Evolutionary conservation across 1,140 invertebrate genomes (phyloP), one percentile per base, ranked within the genome.

Genomic region (Phymorhynchus buccinoides): DNA sequence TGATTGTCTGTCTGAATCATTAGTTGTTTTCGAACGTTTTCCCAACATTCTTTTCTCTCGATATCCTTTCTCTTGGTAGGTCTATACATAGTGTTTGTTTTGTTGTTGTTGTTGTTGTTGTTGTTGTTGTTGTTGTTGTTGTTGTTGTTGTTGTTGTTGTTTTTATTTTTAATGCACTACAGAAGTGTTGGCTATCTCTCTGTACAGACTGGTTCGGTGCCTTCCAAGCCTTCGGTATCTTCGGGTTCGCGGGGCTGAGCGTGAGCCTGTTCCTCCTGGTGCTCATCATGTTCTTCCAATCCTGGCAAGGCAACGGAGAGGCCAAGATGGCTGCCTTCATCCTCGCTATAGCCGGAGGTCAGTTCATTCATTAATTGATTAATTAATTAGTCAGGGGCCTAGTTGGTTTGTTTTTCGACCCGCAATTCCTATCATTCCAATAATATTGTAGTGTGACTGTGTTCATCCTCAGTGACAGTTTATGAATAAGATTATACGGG

Each of bases 191-290:
- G n/a, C 16, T 32, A 3, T 30, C 1, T 44, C 41, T 80, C 6
- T n/a, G 66, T 71, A n/a, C 81, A 86, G 85, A 83, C 18, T 86
- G 85, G 85, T 83, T 32, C 35, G 80, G 22, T 9, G 81, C 73
- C 22, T 52, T 83, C 7, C 85, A 86, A 62, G 85, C 85, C 1
- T 83, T 83, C 41, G 80, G 71, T 14, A 86, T 62, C 32, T 84
- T 86, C 39, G 85, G 80, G n/a, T 86, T 86, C 56, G 73, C 84
- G 14, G 68, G 81, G 1, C 82, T 86, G 44, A 86, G 83, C 44
- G 75, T 86, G 9, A 73, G 39, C 9, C 48, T 86, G 27, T 35
- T 83, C 42, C 66, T 86, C 22, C 30, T 86, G 1, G 42, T 83
- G 16, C 48, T 86, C 48, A 62, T 78, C 71, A 77, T 84, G 56